These are phyloP conservation scores for Bedellia somnulentella DNA, from an alignment of 2,888 invertebrate genomes.

Conservation along the genomic window DNA sequence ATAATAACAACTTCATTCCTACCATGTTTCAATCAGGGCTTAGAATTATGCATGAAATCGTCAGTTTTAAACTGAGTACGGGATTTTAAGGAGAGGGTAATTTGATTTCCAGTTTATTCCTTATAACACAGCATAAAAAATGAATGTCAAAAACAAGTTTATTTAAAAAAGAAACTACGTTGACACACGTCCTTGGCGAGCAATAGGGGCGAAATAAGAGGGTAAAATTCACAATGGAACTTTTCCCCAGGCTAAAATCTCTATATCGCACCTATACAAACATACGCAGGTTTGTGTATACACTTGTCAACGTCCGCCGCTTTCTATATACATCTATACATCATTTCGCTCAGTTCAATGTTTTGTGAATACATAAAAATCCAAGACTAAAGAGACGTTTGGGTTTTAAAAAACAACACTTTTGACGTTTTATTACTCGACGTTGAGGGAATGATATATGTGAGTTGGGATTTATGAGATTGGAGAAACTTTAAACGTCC, in stretches of 20 bases:
- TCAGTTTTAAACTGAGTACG: too few species aligned
- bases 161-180: too few species aligned
- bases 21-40: too few species aligned
- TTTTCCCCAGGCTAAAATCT: conserved; percentile 42
- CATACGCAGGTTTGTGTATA: conserved; percentile 1
- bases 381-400: not conserved
- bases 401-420: conserved; percentile 1
- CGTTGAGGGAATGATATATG: not conserved
- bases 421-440: conserved; percentile 1
- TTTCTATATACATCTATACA: conserved; percentile 4
- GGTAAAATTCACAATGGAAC: conserved; percentile 51
- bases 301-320: conserved; percentile 8
- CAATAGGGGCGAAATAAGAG: conserved; percentile 27
- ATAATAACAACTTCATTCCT: too few species aligned
- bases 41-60: too few species aligned
- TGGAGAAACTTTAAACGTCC: too few species aligned
- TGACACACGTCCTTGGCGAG: too few species aligned
- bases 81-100: too few species aligned
- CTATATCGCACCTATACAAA: conserved; percentile 11
- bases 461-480: not conserved
- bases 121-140: too few species aligned
- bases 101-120: too few species aligned
- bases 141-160: too few species aligned
- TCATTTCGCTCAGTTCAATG: conserved; percentile 5
- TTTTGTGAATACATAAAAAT: not conserved